Conservation (phyloP, 2,888 invertebrate genomes). For the Rhabditoides inermis region DNA sequence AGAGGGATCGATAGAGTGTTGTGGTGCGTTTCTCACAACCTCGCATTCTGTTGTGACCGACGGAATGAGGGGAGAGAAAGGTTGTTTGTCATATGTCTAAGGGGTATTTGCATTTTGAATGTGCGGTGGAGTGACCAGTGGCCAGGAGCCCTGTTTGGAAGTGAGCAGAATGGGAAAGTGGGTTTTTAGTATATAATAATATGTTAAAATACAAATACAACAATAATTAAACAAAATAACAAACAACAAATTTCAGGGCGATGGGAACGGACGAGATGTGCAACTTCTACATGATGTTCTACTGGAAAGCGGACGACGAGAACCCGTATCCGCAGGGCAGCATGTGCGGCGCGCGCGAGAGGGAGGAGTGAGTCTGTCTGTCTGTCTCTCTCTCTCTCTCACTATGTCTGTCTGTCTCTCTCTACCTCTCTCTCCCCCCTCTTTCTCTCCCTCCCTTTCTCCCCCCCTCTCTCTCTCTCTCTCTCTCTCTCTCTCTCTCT, state of each 20-base stretch:
- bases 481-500: no score
- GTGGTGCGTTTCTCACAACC: no score
- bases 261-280: constrained; percentile 59
- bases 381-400: no score
- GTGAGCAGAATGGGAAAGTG: neutral
- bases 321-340: constrained; percentile 50
- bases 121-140: no score
- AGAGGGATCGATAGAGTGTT: no score
- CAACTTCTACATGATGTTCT: constrained; percentile 59
- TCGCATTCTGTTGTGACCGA: neutral
- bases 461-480: no score
- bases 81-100: neutral
- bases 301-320: constrained; percentile 51
- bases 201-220: neutral
- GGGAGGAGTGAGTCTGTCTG: no score
- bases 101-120: neutral
- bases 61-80: neutral
- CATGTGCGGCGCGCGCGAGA: constrained; percentile 24
- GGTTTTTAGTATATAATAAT: neutral
- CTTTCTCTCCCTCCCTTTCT: no score
- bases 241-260: constrained; percentile 41
- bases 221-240: neutral
- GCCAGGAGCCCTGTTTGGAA: no score
- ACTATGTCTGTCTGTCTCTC: no score
- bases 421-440: no score